Conservation (phyloP, 2,888 invertebrate species). For the Mycalesis mineus region DNA sequence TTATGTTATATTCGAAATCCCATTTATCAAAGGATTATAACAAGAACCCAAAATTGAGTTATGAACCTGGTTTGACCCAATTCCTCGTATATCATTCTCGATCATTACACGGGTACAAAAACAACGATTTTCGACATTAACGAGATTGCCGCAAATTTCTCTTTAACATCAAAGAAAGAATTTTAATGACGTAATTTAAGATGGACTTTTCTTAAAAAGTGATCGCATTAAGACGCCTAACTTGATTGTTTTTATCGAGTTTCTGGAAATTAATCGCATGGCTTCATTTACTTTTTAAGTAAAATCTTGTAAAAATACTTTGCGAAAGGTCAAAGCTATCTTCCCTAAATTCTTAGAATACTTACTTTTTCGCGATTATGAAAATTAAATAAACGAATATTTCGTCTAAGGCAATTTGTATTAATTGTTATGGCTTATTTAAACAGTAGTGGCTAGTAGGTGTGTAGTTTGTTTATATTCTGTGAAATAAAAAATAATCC, state of each 20-base stretch:
- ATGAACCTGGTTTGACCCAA: neutral
- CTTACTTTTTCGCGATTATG: no score
- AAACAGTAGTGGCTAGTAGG: no score
- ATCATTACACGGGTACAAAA: neutral
- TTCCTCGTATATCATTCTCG: neutral
- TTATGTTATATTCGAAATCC: no score
- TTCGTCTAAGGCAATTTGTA: no score
- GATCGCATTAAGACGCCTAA: conserved; percentile 18
- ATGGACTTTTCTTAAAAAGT: conserved; percentile 24
- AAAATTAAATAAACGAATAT: no score
- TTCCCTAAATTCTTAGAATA: no score
- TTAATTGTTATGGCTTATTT: no score
- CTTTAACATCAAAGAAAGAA: conserved; percentile 17
- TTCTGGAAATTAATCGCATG: conserved; percentile 20
- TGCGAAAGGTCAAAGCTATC: neutral
- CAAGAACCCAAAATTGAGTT: no score
- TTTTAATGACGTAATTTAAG: conserved; percentile 25
- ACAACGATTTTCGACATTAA: neutral
- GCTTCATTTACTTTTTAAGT: conserved; percentile 9
- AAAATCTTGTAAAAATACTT: conserved; percentile 2
- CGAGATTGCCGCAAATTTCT: conserved; percentile 16
- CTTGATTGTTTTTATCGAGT: conserved; percentile 26
- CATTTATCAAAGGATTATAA: no score
- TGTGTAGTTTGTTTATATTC: no score
- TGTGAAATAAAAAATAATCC: no score